These are phyloP conservation scores for Anaspis maculata DNA, from an alignment of 2,888 invertebrate genomes.

Conservation along the genomic window DNA sequence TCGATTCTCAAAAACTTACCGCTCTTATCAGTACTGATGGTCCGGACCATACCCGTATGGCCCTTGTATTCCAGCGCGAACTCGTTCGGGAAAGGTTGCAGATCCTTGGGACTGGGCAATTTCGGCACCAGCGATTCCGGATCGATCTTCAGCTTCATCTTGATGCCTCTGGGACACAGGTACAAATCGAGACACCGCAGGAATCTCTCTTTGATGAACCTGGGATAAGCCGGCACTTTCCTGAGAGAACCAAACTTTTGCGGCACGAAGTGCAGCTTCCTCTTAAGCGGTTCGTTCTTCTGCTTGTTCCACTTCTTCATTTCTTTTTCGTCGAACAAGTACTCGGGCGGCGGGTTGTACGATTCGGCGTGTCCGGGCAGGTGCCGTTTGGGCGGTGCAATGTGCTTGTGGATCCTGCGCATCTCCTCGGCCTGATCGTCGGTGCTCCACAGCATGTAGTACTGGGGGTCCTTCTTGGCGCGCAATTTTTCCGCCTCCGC, in stretches of 20 bases:
- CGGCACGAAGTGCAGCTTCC: constrained; percentile 87
- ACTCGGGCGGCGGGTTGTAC: constrained; percentile 97
- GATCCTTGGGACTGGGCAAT: constrained; percentile 87
- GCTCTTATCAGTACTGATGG: constrained; percentile 45
- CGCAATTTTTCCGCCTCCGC: constrained; percentile 55
- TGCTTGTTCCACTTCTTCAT: constrained; percentile 74
- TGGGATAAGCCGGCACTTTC: constrained; percentile 76
- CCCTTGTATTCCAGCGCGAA: constrained; percentile 76
- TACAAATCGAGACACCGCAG: constrained; percentile 94
- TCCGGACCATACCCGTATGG: constrained; percentile 78
- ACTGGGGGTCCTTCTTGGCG: constrained; percentile 57
- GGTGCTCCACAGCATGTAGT: constrained; percentile 89
- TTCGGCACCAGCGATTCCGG: constrained; percentile 90
- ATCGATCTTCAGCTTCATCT: constrained; percentile 81
- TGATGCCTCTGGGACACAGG: constrained; percentile 87
- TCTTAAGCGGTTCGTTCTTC: constrained; percentile 76
- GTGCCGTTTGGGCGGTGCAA: constrained; percentile 84
- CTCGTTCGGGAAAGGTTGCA: constrained; percentile 93
- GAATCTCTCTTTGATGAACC: constrained; percentile 85
- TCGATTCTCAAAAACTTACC: too few relatives aligned
- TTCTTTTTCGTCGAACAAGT: constrained; percentile 82
- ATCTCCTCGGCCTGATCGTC: constrained; percentile 57
- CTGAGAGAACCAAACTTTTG: constrained; percentile 71
- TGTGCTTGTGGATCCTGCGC: constrained; percentile 75
- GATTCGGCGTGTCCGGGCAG: constrained; percentile 84